These are phyloP conservation scores for Pocillopora damicornis DNA, from an alignment of 64 coral and sea anemone genomes.

Conservation along the genomic window DNA sequence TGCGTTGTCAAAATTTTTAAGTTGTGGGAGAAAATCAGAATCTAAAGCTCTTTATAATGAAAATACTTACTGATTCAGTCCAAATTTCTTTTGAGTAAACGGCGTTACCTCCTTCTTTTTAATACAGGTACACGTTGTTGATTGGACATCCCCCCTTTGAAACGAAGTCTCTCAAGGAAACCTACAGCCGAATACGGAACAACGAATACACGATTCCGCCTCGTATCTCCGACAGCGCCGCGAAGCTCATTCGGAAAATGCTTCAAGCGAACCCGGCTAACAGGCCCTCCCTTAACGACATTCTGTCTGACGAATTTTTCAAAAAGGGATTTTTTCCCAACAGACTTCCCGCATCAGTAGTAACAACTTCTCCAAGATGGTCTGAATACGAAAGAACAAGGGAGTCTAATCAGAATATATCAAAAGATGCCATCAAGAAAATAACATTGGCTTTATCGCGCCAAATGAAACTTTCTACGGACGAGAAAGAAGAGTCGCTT, in stretches of 20 bases:
- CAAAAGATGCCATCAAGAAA: slow-evolving; percentile 50
- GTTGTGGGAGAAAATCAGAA: too few relatives aligned
- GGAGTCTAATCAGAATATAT: slow-evolving; percentile 39
- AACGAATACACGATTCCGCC: slow-evolving; percentile 91
- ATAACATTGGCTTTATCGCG: slow-evolving; percentile 63
- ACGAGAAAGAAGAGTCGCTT: slow-evolving; percentile 55
- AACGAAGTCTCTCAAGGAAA: slow-evolving; percentile 86
- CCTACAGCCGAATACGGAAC: slow-evolving; percentile 79
- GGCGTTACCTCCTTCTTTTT: neutral
- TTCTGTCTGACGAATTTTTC: slow-evolving; percentile 90
- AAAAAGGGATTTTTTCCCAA: slow-evolving; percentile 81
- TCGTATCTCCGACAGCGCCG: slow-evolving; percentile 74
- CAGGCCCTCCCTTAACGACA: slow-evolving; percentile 57
- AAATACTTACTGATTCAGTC: neutral
- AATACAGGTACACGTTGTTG: slow-evolving; percentile 82
- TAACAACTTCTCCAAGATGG: slow-evolving; percentile 66
- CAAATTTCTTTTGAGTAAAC: neutral
- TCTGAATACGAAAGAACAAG: slow-evolving; percentile 76
- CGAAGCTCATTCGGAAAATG: slow-evolving; percentile 77
- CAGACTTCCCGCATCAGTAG: slow-evolving; percentile 59
- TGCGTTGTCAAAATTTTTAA: too few relatives aligned
- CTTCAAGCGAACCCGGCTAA: slow-evolving; percentile 73
- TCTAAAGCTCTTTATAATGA: neutral
- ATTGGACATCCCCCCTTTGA: slow-evolving; percentile 94
- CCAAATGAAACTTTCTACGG: slow-evolving; percentile 67